These are phyloP conservation scores for Leptinotarsa texana DNA, from an alignment of 1,140 invertebrate genomes.

Conservation along the genomic window DNA sequence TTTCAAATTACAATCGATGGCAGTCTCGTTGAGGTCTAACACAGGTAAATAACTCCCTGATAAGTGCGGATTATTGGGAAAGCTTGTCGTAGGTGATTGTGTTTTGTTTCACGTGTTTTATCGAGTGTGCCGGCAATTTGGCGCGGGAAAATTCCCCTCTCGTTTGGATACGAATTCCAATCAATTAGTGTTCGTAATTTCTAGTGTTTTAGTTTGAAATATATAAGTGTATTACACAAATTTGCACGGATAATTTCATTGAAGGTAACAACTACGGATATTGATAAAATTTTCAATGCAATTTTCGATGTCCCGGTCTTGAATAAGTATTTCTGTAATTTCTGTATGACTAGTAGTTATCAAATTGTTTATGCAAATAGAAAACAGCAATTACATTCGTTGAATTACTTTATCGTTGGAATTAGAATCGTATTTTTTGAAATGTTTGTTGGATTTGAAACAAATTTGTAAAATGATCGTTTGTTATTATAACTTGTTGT, in stretches of 20 bases:
- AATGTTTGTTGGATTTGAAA: no score
- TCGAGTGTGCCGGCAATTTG: constrained; percentile 14
- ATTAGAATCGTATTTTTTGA: no score
- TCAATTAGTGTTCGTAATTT: not conserved
- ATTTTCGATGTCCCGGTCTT: no score
- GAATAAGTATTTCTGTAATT: no score
- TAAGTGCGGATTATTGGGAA: constrained; percentile 24
- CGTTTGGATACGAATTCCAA: not conserved
- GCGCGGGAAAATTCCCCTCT: constrained; percentile 6
- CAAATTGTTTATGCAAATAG: no score
- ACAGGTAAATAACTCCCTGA: constrained; percentile 27
- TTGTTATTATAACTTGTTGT: no score
- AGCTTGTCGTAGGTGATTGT: constrained; percentile 14
- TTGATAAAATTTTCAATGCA: no score
- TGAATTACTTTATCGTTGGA: no score
- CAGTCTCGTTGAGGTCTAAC: constrained; percentile 29
- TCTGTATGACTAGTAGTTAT: no score
- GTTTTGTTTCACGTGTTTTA: constrained; percentile 19
- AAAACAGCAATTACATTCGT: no score
- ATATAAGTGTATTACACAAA: no score
- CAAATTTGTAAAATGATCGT: no score
- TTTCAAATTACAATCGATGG: constrained; percentile 27
- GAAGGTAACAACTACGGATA: not conserved
- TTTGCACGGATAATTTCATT: not conserved
- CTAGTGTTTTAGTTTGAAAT: not conserved